phyloP scores from a whole-genome alignment of 2,888 invertebrate genomes.

The Thelaira solivaga region DNA sequence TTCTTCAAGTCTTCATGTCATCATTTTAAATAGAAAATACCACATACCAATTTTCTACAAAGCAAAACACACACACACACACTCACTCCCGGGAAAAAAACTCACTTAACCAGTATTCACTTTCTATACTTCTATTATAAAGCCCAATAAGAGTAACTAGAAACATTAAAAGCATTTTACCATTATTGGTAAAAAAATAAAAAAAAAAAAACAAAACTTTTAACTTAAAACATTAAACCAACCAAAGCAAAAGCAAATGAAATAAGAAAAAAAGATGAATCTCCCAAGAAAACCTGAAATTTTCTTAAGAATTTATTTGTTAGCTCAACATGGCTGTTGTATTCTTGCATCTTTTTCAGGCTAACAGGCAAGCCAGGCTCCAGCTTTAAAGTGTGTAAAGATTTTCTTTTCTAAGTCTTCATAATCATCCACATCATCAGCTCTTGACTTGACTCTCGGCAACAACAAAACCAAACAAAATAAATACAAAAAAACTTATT shows the following conservation, averaged over 20 bases:
- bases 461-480: background rate
- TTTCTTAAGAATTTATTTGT: slow-evolving; percentile 56
- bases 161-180: slow-evolving; percentile 59
- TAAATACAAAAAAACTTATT: slow-evolving; percentile 56
- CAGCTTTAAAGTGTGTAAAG: slow-evolving; percentile 18
- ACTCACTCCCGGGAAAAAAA: too few relatives aligned
- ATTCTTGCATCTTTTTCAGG: background rate
- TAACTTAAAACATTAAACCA: slow-evolving; percentile 28
- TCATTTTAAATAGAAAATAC: slow-evolving; percentile 12
- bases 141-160: slow-evolving; percentile 39
- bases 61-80: background rate
- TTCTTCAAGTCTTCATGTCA: slow-evolving; percentile 4
- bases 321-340: background rate
- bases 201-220: too few relatives aligned
- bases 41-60: background rate
- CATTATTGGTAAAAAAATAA: slow-evolving; percentile 62
- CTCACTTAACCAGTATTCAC: slow-evolving; percentile 61
- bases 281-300: slow-evolving; percentile 59
- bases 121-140: slow-evolving; percentile 49
- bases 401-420: slow-evolving; percentile 46
- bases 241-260: background rate
- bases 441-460: background rate
- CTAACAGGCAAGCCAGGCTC: too few relatives aligned
- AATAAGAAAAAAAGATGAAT: background rate
- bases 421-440: too few relatives aligned